Base-by-base conservation (phyloP, 2,113 vertebrate genomes). In the Equus quagga region DNA sequence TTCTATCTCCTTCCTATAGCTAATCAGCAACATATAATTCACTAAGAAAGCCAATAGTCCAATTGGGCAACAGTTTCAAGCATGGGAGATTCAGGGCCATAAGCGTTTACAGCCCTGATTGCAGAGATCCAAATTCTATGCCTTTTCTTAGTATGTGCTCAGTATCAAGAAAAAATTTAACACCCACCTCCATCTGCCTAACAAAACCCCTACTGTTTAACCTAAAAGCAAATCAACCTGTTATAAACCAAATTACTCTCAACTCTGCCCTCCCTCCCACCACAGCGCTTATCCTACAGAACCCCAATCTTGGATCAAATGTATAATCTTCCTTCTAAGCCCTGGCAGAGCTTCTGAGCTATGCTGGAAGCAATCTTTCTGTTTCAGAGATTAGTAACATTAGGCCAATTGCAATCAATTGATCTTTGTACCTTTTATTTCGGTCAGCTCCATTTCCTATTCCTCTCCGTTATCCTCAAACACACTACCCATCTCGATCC, bases 201-300 rank as follows among this genome's bases (percentile, higher is more conserved):
- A 80, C 24, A 70, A 94, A 94, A 83, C 7, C n/a, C 11, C n/a
- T 83, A 28, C 21, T 72, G 23, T 93, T 89, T 87, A 89, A 88
- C 65, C 46, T 81, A 78, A 72, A 84, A 91, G 28, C 62, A 62
- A 92, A 83, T 83, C 8, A 73, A 78, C 15, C 31, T 56, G 19
- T 88, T 78, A 7, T 56, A 33, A 80, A 33, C 8, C 31, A 46
- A 81, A 28, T 62, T n/a, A 28, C 19, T 93, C 28, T 44, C 44
- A 78, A n/a, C 14, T 36, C 56, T 36, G 19, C 3, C 12, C 15
- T 44, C 19, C 4, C 46, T 13, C 28, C 14, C 31, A 18, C 9
- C 15, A 4, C 33, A 64, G 58, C 7, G 15, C 18, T 54, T 56
- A 8, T 8, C 3, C 14, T 82, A 19, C 10, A 84, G 76, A 95